phyloP scores from a whole-genome alignment of 2,797 vertebrate species.

The Spheniscus humboldti region DNA sequence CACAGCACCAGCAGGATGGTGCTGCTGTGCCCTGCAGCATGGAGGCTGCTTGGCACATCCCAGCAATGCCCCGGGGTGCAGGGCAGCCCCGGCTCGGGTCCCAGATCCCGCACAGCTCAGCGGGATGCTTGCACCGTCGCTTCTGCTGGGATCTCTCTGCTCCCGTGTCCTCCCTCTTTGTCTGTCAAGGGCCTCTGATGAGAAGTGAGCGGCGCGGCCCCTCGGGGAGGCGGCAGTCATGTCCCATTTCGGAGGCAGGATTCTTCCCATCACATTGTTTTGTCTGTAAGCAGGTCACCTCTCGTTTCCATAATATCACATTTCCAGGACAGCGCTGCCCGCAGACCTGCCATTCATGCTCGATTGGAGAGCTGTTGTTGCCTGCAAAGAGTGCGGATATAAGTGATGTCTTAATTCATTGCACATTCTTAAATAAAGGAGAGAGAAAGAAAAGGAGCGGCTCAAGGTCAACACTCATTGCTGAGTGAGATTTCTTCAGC shows the following conservation, averaged over 20 bases:
- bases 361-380: constrained; percentile 23
- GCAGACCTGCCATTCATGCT: constrained; percentile 64
- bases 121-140: rapidly evolving
- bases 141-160: neutral
- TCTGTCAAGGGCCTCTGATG: neutral
- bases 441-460: constrained; percentile 13
- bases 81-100: neutral
- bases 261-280: neutral
- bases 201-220: neutral
- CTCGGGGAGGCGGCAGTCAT: neutral
- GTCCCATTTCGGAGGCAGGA: neutral
- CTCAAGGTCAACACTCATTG: constrained; percentile 41
- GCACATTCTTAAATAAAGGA: constrained; percentile 52
- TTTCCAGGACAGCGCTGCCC: constrained; percentile 57
- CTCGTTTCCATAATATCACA: constrained; percentile 51
- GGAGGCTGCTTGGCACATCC: neutral
- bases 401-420: constrained; percentile 63
- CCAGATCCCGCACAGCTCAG: rapidly evolving
- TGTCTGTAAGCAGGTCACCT: constrained; percentile 58
- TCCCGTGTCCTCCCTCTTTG: rapidly evolving
- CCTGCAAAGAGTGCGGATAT: neutral
- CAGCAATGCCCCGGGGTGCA: rapidly evolving
- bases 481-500: constrained; percentile 39
- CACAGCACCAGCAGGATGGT: neutral
- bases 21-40: rapidly evolving